phyloP scores from a whole-genome alignment of 2,113 vertebrate genomes.

The Smithornis capensis region DNA sequence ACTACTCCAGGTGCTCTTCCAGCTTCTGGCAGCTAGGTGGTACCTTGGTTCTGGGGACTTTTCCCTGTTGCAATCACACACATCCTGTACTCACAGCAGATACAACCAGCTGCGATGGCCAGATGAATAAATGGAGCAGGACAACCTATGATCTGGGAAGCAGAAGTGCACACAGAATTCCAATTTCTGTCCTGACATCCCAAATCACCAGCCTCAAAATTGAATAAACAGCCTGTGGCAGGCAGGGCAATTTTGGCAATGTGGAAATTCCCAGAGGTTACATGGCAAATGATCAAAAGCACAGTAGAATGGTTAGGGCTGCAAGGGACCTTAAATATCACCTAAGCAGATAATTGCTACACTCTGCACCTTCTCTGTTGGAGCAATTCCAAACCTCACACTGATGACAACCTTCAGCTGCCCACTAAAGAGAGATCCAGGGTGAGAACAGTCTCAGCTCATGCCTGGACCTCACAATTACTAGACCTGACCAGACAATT shows the following conservation, averaged over 20 bases:
- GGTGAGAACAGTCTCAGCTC: background rate
- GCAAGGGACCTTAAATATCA: background rate
- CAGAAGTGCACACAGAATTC: background rate
- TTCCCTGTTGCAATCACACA: background rate
- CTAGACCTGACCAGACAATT: background rate
- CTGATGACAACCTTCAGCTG: background rate
- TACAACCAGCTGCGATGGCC: background rate
- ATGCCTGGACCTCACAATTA: background rate
- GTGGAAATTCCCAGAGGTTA: background rate
- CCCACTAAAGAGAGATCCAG: background rate
- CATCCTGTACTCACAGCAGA: background rate
- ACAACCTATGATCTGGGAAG: background rate
- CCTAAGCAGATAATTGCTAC: background rate
- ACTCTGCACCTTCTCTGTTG: background rate
- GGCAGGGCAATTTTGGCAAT: background rate
- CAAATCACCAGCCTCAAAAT: background rate
- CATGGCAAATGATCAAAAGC: background rate
- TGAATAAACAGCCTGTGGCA: background rate
- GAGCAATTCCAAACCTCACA: background rate
- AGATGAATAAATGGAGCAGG: background rate
- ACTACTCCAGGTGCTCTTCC: background rate
- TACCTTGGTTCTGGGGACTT: background rate
- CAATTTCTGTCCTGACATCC: background rate
- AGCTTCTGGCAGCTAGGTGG: background rate
- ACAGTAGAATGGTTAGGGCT: background rate